These are phyloP conservation scores for Alexandromys fortis DNA, from an alignment of 2,113 vertebrate species.

Conservation along the genomic window DNA sequence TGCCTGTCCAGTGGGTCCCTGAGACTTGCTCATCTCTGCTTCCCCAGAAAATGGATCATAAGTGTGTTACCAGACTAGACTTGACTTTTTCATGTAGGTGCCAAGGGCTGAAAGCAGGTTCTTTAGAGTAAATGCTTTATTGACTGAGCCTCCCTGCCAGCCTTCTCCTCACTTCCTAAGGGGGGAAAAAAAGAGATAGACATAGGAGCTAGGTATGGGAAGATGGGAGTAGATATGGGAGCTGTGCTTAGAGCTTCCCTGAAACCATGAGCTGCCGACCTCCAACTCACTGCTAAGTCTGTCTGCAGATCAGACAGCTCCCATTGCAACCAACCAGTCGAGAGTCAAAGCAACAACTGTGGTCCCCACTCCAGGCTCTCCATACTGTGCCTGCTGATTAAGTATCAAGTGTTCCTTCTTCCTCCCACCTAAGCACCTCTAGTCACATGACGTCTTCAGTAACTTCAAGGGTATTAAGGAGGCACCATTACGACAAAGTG, in stretches of 20 bases:
- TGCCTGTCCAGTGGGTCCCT: not conserved
- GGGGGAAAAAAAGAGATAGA: not conserved
- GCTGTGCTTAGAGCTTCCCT: not conserved
- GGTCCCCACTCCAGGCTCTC: not conserved
- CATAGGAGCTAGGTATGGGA: not conserved
- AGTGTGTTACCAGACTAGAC: not conserved
- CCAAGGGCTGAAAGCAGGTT: not conserved
- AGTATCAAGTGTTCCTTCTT: not conserved
- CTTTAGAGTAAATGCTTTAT: not conserved
- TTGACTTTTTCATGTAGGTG: not conserved
- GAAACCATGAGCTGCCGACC: not conserved
- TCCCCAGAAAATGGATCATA: not conserved
- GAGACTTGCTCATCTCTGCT: not conserved
- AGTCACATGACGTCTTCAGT: constrained; percentile 21
- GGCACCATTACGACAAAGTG: constrained; percentile 51
- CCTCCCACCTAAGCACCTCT: constrained; percentile 10
- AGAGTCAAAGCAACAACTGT: not conserved
- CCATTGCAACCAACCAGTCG: not conserved
- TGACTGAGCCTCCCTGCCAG: not conserved
- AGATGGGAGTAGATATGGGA: not conserved
- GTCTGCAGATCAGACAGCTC: not conserved
- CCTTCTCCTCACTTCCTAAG: not conserved
- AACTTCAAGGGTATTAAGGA: constrained; percentile 69
- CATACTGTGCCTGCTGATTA: not conserved
- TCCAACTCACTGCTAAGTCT: not conserved